Conservation (phyloP, 2,113 vertebrate genomes). For the Nasalis larvatus region DNA sequence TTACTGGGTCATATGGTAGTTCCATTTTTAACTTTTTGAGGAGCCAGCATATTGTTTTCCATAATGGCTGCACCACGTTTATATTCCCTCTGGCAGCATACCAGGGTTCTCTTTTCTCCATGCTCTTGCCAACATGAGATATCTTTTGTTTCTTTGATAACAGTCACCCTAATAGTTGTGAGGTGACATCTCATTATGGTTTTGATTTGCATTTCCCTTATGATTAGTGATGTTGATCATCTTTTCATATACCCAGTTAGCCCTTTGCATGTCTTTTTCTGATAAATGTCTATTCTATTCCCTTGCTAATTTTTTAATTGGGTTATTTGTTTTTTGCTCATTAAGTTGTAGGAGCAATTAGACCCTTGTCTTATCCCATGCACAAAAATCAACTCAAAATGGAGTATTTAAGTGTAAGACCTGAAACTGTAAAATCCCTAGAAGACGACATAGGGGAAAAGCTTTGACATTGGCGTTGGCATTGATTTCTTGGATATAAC, state of each 20-base stretch:
- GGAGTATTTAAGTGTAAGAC: neutral
- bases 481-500: neutral
- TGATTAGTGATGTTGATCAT: neutral
- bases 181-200: neutral
- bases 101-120: neutral
- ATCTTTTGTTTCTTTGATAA: neutral
- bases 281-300: neutral
- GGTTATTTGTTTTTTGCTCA: neutral
- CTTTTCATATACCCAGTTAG: neutral
- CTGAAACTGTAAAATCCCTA: neutral
- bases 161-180: neutral
- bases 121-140: neutral
- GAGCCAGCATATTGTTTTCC: neutral
- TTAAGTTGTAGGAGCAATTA: neutral
- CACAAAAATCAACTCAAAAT: neutral
- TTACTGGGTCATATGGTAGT: neutral
- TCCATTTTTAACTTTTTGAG: neutral
- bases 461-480: neutral
- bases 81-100: neutral
- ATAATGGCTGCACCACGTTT: neutral
- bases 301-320: neutral
- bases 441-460: neutral
- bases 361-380: neutral
- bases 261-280: neutral
- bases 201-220: neutral